phyloP scores from a whole-genome alignment of 2,888 invertebrate genomes.

The Rhagonycha fulva region DNA sequence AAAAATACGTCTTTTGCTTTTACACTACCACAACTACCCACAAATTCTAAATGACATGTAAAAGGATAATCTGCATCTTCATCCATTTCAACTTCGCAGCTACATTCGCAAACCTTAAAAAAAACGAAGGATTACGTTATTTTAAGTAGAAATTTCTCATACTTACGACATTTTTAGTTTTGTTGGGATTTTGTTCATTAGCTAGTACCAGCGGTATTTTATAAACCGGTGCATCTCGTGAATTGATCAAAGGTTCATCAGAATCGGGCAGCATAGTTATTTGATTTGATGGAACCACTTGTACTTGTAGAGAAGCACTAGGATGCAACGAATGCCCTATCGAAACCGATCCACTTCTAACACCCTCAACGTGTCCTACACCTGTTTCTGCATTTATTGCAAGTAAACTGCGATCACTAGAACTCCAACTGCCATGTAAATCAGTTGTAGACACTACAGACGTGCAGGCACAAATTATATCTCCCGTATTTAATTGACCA shows the following conservation, averaged over 20 bases:
- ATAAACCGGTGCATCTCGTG: conserved; percentile 34
- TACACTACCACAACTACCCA: conserved; percentile 40
- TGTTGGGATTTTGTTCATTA: conserved; percentile 39
- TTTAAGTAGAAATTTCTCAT: neutral
- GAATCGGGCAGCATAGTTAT: conserved; percentile 41
- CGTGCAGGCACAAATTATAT: conserved; percentile 59
- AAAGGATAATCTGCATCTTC: conserved; percentile 46
- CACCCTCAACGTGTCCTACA: conserved; percentile 48
- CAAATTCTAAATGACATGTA: conserved; percentile 50
- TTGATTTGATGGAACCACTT: conserved; percentile 44
- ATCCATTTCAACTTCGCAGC: conserved; percentile 43
- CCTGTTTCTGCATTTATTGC: conserved; percentile 47
- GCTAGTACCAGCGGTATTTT: conserved; percentile 45
- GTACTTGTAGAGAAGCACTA: conserved; percentile 45
- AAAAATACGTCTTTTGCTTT: conserved; percentile 46
- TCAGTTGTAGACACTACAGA: conserved; percentile 50
- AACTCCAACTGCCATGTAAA: conserved; percentile 48
- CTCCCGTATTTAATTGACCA: conserved; percentile 57
- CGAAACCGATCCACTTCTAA: conserved; percentile 44
- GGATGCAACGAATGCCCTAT: conserved; percentile 49
- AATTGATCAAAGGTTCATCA: conserved; percentile 44
- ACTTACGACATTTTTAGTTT: conserved; percentile 49
- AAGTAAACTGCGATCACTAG: conserved; percentile 47
- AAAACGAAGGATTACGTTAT: neutral
- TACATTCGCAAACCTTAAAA: conserved; percentile 48